These are phyloP conservation scores for Meganola albula DNA, from an alignment of 2,888 invertebrate species.

Conservation along the genomic window DNA sequence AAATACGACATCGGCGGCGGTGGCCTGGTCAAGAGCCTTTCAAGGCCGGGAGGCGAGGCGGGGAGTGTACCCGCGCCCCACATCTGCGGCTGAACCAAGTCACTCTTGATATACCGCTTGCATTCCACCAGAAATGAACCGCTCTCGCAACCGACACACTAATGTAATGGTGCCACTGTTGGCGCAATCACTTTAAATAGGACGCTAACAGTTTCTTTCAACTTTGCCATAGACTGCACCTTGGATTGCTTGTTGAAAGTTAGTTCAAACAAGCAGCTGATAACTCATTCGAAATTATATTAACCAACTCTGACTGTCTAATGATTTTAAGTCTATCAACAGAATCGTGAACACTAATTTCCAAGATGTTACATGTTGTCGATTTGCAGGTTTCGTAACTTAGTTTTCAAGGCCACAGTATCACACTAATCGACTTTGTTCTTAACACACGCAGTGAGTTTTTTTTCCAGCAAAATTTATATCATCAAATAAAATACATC, in stretches of 20 bases:
- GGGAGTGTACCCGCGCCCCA: slow-evolving; percentile 64
- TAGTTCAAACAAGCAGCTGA: background rate
- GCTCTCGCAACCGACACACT: slow-evolving; percentile 27
- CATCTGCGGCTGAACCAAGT: slow-evolving; percentile 56
- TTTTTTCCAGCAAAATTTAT: too few relatives aligned
- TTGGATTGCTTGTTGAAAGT: slow-evolving; percentile 4
- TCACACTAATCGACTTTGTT: slow-evolving; percentile 56
- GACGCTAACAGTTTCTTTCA: slow-evolving; percentile 17
- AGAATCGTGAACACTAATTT: slow-evolving; percentile 62
- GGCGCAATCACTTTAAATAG: slow-evolving; percentile 25
- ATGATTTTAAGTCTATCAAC: slow-evolving; percentile 33
- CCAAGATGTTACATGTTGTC: slow-evolving; percentile 52
- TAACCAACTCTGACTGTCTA: slow-evolving; percentile 26
- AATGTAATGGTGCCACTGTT: slow-evolving; percentile 24
- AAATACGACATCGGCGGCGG: slow-evolving; percentile 71
- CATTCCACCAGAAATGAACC: slow-evolving; percentile 53
- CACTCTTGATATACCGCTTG: slow-evolving; percentile 57
- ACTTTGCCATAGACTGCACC: slow-evolving; percentile 7
- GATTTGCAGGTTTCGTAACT: slow-evolving; percentile 56
- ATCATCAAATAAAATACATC: too few relatives aligned
- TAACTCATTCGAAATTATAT: slow-evolving; percentile 9
- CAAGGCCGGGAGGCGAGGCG: slow-evolving; percentile 75
- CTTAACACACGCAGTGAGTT: too few relatives aligned
- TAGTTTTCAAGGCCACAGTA: slow-evolving; percentile 61
- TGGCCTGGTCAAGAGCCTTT: slow-evolving; percentile 78